Conservation (phyloP, 2,797 vertebrate genomes). For the Yasuhikotakia modesta region DNA sequence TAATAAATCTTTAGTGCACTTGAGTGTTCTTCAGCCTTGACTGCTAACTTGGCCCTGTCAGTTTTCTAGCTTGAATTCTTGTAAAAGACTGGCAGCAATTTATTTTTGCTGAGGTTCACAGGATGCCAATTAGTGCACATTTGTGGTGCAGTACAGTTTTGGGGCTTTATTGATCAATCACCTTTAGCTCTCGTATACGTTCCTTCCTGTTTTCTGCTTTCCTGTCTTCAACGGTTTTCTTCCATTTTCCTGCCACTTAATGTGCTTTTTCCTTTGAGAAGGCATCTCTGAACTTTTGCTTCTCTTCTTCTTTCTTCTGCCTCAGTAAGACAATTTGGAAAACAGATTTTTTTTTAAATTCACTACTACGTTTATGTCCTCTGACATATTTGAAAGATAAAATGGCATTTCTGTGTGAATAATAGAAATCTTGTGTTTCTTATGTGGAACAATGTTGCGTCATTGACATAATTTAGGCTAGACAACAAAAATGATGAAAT, state of each 20-base stretch:
- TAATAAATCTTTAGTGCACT: conserved; percentile 18
- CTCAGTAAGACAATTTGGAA: conserved; percentile 67
- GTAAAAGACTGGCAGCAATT: background rate
- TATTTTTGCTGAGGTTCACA: background rate
- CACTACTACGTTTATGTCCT: background rate
- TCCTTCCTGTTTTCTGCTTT: conserved; percentile 82
- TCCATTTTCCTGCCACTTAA: conserved; percentile 84
- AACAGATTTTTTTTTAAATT: background rate
- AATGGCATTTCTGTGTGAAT: background rate
- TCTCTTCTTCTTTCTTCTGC: conserved; percentile 82
- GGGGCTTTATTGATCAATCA: conserved; percentile 49
- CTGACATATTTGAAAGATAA: background rate
- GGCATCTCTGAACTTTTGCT: conserved; percentile 82
- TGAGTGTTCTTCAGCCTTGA: background rate
- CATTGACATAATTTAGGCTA: background rate
- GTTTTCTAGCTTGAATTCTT: conserved; percentile 1
- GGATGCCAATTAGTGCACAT: conserved; percentile 1
- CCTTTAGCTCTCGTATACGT: conserved; percentile 80
- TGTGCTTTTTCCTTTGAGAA: conserved; percentile 85
- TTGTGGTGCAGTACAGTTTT: conserved; percentile 15
- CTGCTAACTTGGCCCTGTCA: background rate
- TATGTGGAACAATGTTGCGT: background rate
- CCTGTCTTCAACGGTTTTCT: conserved; percentile 81
- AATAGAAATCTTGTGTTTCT: background rate
- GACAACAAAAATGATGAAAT: background rate